These are phyloP conservation scores for Crax fasciolata DNA, from an alignment of 2,797 vertebrate genomes.

Conservation along the genomic window DNA sequence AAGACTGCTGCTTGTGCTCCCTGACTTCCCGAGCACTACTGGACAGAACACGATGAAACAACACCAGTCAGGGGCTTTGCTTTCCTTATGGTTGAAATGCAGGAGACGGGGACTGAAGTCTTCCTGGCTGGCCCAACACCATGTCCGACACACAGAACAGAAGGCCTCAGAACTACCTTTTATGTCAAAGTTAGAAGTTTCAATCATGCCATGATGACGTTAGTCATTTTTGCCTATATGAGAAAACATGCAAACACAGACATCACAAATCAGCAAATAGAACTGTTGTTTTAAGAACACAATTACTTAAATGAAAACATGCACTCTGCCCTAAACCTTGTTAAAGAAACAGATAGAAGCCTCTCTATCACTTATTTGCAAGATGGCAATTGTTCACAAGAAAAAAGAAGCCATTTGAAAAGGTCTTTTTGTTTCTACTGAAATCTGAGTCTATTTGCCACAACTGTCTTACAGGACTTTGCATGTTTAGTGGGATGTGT, in stretches of 20 bases:
- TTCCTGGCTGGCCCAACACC: too few species aligned
- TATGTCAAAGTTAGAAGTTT: not conserved
- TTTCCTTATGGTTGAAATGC: not conserved
- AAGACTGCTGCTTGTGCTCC: too few species aligned
- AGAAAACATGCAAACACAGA: not conserved
- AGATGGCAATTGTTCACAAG: conserved; percentile 38
- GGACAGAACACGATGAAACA: not conserved
- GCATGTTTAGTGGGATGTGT: not conserved
- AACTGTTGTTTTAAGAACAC: not conserved
- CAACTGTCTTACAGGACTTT: not conserved
- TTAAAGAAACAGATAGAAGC: conserved; percentile 29
- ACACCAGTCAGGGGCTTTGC: not conserved
- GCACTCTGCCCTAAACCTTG: not conserved
- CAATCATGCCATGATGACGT: not conserved
- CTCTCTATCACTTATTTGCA: conserved; percentile 23
- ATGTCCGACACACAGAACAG: not conserved
- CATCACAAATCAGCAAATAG: too few species aligned
- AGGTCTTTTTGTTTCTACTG: conserved; percentile 11
- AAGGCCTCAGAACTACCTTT: not conserved
- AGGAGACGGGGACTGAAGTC: too few species aligned
- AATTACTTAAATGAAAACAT: not conserved
- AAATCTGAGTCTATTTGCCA: conserved; percentile 30
- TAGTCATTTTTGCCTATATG: not conserved
- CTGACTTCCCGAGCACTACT: accelerated
- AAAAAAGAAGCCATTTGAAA: conserved; percentile 20